Base-by-base conservation (phyloP, 2,888 invertebrate species). In the Lymantria monacha region DNA sequence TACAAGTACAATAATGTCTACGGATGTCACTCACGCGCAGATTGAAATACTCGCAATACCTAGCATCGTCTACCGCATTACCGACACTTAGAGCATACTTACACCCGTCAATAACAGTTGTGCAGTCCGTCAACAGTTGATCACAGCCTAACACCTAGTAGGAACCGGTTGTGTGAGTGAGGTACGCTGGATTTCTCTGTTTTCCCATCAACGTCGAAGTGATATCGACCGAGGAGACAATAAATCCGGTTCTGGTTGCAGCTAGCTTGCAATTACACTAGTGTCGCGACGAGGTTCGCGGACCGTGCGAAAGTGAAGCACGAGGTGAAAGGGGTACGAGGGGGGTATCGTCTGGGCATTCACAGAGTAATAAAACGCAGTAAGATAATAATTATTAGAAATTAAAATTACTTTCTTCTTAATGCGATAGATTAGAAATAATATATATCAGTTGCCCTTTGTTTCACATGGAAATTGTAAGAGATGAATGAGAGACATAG, bases 261-360 rank as follows among this genome's bases (percentile, higher is more conserved):
- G 85, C 87, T 81, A 83, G 78, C 75, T 77, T 86, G 89, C 89
- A 89, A 90, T 89, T 89, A 89, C 84, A 87, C 83, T 85, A 87
- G 88, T 89, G 90, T 88, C 89, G 88, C 89, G 85, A 72, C 84
- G 77, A 80, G 81, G 84, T 83, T 82, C 85, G 84, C 85, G 77
- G 75, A 76, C 82, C 81, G 83, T 88, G 89, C 90, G 90, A 89
- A 89, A 90, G 89, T 89, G 89, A 87, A 83, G 84, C 83, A 73
- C 69, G 69, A 72, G 72, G 68, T 64, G 70, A 55, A 42, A 51
- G 69, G 53, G 58, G 59, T 57, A 52, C 56, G 49, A 51, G 63
- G 70, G 67, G 64, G 58, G 59, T 62, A 60, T 59, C 58, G 62
- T 57, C 61, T 61, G 66, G 57, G 61, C 61, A 42, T 52, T 55